Conservation (phyloP, 2,888 invertebrate species). For the Cacoxenus indagator region DNA sequence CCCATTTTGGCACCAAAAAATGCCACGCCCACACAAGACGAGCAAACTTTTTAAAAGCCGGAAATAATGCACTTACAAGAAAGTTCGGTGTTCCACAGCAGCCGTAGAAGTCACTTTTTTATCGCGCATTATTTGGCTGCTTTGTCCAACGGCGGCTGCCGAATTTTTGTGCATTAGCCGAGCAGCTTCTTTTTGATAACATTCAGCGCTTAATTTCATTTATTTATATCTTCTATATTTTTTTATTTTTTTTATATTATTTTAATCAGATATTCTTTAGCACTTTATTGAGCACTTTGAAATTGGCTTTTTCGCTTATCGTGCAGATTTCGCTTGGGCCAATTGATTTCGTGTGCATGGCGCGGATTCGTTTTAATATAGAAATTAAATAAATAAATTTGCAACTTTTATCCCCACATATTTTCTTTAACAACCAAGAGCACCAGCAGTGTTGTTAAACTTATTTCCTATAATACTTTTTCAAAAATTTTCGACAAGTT, state of each 20-base stretch:
- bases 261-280: background rate
- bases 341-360: slow-evolving; percentile 11
- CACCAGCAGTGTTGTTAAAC: background rate
- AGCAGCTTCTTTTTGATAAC: background rate
- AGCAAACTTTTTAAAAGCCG: slow-evolving; percentile 57
- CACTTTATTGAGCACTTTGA: background rate
- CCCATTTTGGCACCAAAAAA: background rate
- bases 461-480: background rate
- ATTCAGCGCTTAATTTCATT: background rate
- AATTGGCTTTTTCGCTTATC: slow-evolving; percentile 18
- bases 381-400: background rate
- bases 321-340: slow-evolving; percentile 26
- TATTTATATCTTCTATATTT: too few species aligned
- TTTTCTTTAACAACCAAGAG: too few species aligned
- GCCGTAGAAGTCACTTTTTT: background rate
- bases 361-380: background rate
- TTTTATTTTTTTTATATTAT: too few species aligned
- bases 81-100: background rate
- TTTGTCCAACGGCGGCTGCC: background rate
- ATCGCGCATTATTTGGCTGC: background rate
- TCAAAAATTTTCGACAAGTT: background rate
- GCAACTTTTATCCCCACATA: background rate
- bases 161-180: background rate
- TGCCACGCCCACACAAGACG: slow-evolving; percentile 28
- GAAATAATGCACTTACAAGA: slow-evolving; percentile 59